These are phyloP conservation scores for Zaprionus capensis DNA, from an alignment of 1,140 invertebrate species.

Conservation along the genomic window DNA sequence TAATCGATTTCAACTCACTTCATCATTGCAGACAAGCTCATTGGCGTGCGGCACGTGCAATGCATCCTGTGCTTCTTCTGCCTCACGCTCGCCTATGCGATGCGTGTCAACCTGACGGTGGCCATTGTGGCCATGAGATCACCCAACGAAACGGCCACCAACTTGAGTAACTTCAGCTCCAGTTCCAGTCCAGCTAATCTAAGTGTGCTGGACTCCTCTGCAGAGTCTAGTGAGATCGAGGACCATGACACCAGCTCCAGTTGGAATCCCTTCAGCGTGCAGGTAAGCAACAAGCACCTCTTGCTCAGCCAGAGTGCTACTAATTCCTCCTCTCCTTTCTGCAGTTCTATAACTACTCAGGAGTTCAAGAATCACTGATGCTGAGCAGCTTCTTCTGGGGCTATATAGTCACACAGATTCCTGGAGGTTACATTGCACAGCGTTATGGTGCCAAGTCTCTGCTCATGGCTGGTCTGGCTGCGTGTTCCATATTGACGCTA, in stretches of 20 bases:
- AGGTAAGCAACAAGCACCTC: constrained; percentile 18
- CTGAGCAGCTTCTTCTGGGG: constrained; percentile 88
- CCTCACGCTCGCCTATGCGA: constrained; percentile 87
- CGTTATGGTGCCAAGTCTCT: constrained; percentile 86
- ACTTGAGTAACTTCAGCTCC: background rate
- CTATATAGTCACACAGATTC: constrained; percentile 76
- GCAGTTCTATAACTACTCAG: constrained; percentile 45
- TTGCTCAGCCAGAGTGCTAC: too few relatives aligned
- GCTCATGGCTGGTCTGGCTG: constrained; percentile 56
- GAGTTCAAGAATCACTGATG: constrained; percentile 51
- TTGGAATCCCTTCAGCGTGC: background rate
- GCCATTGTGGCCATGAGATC: constrained; percentile 85
- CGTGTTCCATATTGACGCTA: constrained; percentile 85
- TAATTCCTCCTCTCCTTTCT: background rate
- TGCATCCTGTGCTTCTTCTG: constrained; percentile 88
- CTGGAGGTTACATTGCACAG: constrained; percentile 75
- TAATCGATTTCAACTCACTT: background rate
- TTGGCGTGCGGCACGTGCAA: constrained; percentile 88
- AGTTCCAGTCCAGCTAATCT: background rate
- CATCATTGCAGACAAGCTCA: constrained; percentile 63
- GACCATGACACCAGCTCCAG: background rate
- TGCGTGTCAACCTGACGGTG: constrained; percentile 89
- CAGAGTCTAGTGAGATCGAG: background rate
- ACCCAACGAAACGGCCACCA: constrained; percentile 46
- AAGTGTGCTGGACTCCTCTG: background rate